These are phyloP conservation scores for Tenthredo mesomela DNA, from an alignment of 2,888 invertebrate genomes.

Conservation along the genomic window DNA sequence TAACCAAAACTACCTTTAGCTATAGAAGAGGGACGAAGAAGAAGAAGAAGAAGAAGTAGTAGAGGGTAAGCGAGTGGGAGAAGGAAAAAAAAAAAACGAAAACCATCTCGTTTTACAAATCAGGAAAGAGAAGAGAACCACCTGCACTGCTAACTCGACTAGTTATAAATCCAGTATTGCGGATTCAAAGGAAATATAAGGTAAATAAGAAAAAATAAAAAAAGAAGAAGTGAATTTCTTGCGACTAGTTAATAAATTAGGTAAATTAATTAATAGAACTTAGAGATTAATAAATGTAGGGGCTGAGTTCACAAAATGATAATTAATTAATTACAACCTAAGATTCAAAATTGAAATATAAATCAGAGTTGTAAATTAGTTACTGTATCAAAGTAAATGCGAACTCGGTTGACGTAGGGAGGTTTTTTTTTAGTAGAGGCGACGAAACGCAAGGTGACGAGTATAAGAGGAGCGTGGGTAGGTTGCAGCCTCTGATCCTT, in stretches of 20 bases:
- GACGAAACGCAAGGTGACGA: no score
- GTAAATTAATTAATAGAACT: not conserved
- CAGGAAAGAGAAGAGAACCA: not conserved
- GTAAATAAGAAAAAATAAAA: not conserved
- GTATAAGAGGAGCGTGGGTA: no score
- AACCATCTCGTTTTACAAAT: not conserved
- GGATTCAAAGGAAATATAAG: not conserved
- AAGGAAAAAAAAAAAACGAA: not conserved
- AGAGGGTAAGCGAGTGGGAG: not conserved
- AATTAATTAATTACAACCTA: not conserved
- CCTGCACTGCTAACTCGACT: not conserved
- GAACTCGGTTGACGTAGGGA: no score
- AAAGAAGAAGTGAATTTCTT: not conserved
- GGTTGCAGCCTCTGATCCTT: not conserved
- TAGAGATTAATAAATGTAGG: not conserved
- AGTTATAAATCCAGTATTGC: not conserved
- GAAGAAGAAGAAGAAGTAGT: not conserved
- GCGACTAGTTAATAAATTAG: not conserved
- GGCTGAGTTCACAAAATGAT: not conserved
- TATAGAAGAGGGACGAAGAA: not conserved
- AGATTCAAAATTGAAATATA: not conserved
- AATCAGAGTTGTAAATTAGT: slow-evolving; percentile 7
- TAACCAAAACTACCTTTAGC: slow-evolving; percentile 18
- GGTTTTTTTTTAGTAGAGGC: no score
- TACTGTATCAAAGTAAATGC: slow-evolving; percentile 9